Conservation (phyloP, 1,140 invertebrate genomes). For the Nixonia krombeini region DNA sequence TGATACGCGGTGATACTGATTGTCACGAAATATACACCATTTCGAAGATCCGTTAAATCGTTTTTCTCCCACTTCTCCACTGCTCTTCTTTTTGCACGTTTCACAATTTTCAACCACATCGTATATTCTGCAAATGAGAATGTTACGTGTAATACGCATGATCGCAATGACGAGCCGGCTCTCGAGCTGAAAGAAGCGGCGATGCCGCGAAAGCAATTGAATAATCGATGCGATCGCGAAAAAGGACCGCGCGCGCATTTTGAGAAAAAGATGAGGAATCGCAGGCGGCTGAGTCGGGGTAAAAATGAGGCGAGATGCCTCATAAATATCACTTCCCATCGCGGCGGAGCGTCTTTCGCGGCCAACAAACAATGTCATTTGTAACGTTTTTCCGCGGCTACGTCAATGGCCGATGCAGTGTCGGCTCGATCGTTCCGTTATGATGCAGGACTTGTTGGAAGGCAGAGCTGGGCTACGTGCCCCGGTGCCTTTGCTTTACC, state of each 20-base stretch:
- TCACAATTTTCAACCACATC: no score
- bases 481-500: conserved; percentile 36
- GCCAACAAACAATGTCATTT: conserved; percentile 44
- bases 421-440: conserved; percentile 44
- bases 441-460: conserved; percentile 44
- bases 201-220: no score
- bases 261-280: conserved; percentile 6
- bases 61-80: no score
- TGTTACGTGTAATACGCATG: no score
- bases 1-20: no score
- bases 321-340: conserved; percentile 36
- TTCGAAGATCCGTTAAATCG: no score
- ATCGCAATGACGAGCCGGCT: no score
- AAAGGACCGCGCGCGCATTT: background rate
- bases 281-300: conserved; percentile 23
- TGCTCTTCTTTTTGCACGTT: no score
- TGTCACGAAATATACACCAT: no score
- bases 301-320: conserved; percentile 38
- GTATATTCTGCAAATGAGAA: no score
- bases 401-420: conserved; percentile 14
- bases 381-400: conserved; percentile 36
- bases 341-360: background rate
- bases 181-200: no score
- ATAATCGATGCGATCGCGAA: no score
- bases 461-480: conserved; percentile 21